Base-by-base conservation (phyloP, 2,888 invertebrate species). In the Zaprionus lineosus region DNA sequence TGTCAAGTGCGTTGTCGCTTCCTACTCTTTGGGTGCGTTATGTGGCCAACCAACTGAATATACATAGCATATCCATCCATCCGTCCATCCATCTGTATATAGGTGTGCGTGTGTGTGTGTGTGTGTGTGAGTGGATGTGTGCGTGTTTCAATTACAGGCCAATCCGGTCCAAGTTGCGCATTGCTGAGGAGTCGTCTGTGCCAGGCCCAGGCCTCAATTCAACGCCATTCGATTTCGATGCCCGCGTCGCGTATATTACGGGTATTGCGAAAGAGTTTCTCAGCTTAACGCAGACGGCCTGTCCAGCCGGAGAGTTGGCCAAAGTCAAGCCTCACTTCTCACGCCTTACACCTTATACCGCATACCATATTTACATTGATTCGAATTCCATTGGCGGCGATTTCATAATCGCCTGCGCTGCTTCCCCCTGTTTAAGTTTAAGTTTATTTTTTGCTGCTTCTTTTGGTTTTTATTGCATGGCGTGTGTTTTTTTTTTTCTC, bases 1-100 rank as follows among this genome's bases (percentile, higher is more conserved):
- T 71, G 65, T 72, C 78, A 84, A 82, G 83, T 82, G 78, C 83
- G 69, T 71, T 77, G 71, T 60, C 74, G 82, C 81, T 81, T 84
- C 79, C 83, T 81, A 75, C 65, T 78, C 63, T 73, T 61, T 61
- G 65, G 56, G 43, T 52, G 58, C 47, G 64, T 55, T 62, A 44
- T 61, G 57, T 59, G 64, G 44, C 67, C 61, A 68, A 51, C 52
- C 63, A 63, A 58, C 67, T 46, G 16, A 9, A 37, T 3, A 37
- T 37, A 21, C 6, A 36, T 6, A n/a, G n/a, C n/a, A 28, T 9
- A 43, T 15, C 31, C 21, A 48, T 21, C 19, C 31, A 51, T 9
- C n/a, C n/a, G 9, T 44, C 21, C 18, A 16, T 34, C 39, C 33
- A 37, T 21, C 3, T 5, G 19, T 5, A 19, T 19, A 19, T 5